Percentiles rank a stretch among this genome's conserved stretches.
Evolutionary conservation across 2,113 vertebrate genomes (phyloP).

Genomic region (Procapra przewalskii): DNA sequence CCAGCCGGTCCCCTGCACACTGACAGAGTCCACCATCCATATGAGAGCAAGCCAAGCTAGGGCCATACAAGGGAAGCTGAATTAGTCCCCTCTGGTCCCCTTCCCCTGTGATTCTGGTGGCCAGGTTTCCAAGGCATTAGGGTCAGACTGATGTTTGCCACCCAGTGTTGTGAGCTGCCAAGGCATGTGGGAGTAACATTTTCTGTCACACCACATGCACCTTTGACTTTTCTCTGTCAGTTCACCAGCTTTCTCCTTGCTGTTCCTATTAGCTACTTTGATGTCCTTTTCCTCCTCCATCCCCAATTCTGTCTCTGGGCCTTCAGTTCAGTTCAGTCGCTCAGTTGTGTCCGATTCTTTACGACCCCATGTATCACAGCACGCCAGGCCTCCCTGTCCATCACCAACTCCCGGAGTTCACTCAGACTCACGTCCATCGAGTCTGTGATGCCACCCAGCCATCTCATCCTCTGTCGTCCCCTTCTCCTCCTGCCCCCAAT

Average conservation of each 20-base stretch:
- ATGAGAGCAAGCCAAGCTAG: neutral
- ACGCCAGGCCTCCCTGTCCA: too few relatives aligned
- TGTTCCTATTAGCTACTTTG: neutral
- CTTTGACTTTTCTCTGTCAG: neutral
- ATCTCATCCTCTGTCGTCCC: too few relatives aligned
- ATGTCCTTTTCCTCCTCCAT: neutral
- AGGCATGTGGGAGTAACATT: neutral
- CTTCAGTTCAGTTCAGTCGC: neutral
- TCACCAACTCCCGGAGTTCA: too few relatives aligned
- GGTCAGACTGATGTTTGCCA: neutral
- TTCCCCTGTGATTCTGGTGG: neutral
- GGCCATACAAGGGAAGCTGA: conserved; percentile 4
- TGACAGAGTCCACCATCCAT: neutral
- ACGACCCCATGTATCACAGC: too few relatives aligned
- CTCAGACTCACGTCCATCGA: too few relatives aligned
- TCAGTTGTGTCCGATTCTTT: too few relatives aligned
- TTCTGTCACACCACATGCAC: neutral
- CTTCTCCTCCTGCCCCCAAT: too few relatives aligned
- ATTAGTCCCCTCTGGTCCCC: neutral
- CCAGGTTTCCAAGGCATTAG: neutral
- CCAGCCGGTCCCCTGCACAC: neutral
- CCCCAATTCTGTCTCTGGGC: neutral
- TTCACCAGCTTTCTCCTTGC: neutral
- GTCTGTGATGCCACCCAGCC: too few relatives aligned
- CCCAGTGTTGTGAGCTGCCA: neutral